Conservation (phyloP, 2,888 invertebrate genomes). For the Eupeodes latifasciatus region DNA sequence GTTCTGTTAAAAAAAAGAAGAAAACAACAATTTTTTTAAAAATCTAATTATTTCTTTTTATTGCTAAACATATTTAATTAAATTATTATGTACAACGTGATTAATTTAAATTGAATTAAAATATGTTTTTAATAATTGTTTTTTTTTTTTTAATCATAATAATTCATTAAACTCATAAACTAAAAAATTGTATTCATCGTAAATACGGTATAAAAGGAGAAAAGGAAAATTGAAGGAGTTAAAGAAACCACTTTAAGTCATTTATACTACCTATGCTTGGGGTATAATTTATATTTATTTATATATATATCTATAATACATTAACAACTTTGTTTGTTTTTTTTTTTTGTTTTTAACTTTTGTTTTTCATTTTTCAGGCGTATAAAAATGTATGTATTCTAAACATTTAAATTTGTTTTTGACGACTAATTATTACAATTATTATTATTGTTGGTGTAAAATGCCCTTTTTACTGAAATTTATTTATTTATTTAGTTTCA, state of each 20-base stretch:
- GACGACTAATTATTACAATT: slow-evolving; percentile 1
- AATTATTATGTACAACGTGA: slow-evolving; percentile 24
- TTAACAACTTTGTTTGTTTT: slow-evolving; percentile 49
- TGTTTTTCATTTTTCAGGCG: slow-evolving; percentile 17
- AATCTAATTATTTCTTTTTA: slow-evolving; percentile 38
- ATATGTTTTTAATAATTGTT: slow-evolving; percentile 8
- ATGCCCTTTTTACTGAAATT: slow-evolving; percentile 39
- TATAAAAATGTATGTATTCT: slow-evolving; percentile 48
- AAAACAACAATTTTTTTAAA: slow-evolving; percentile 6
- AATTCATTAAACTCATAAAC: slow-evolving; percentile 46
- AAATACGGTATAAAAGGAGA: slow-evolving; percentile 61
- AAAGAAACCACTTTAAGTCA: slow-evolving; percentile 62
- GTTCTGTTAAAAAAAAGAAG: not conserved
- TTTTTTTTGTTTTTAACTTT: no score
- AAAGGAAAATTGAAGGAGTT: slow-evolving; percentile 36
- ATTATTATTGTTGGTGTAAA: slow-evolving; percentile 24
- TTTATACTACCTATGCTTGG: slow-evolving; percentile 66
- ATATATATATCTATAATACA: slow-evolving; percentile 65
- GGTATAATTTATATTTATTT: slow-evolving; percentile 33
- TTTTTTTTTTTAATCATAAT: slow-evolving; percentile 19
- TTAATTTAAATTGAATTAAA: slow-evolving; percentile 28
- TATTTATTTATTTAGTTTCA: slow-evolving; percentile 22
- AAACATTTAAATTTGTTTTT: slow-evolving; percentile 34
- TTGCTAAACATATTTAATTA: slow-evolving; percentile 23
- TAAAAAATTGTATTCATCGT: slow-evolving; percentile 54